Base-by-base conservation (phyloP, 2,797 vertebrate species). In the Rhinophrynus dorsalis region DNA sequence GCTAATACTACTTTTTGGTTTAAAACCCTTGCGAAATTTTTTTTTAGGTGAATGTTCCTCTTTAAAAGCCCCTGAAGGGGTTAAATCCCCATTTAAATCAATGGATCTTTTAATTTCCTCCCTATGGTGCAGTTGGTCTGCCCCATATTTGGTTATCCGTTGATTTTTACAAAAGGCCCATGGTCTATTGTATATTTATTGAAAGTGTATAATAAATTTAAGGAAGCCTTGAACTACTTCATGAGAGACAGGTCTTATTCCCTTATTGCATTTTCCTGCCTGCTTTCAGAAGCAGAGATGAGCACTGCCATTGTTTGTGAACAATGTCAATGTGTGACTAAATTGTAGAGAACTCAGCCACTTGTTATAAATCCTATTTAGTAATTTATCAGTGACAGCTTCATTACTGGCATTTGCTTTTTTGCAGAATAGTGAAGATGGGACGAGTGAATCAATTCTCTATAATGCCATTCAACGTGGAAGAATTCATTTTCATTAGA, bases 171-270 rank as follows among this genome's bases (percentile, higher is more conserved):
- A n/a, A n/a, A n/a, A n/a, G n/a, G n/a, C n/a, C n/a, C n/a, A n/a
- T n/a, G n/a, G n/a, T n/a, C n/a, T n/a, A n/a, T n/a, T n/a, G n/a
- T n/a, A n/a, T n/a, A n/a, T n/a, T n/a, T n/a, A n/a, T n/a, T n/a
- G n/a, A n/a, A n/a, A n/a, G n/a, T n/a, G n/a, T n/a, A n/a, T n/a
- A 65, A 65, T 54, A 64, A 65, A 52, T 65, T 65, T 52, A 65
- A 65, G 33, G 26, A 54, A 65, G 48, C 6, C 40, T 26, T 44
- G 10, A 20, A 47, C 54, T 57, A 56, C 29, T 4, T 4, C 29
- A 30, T 30, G 9, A 30, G 56, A 56, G 51, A 56, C 51, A 55
- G 38, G 51, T 37, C 38, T 45, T 10, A 3, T 13, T 66, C 38
- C 38, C 63, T 59, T 37, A 30, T 37, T 59, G 29, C 56, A 30